phyloP scores from a whole-genome alignment of 1,140 invertebrate genomes.

The Drosophila parvula region DNA sequence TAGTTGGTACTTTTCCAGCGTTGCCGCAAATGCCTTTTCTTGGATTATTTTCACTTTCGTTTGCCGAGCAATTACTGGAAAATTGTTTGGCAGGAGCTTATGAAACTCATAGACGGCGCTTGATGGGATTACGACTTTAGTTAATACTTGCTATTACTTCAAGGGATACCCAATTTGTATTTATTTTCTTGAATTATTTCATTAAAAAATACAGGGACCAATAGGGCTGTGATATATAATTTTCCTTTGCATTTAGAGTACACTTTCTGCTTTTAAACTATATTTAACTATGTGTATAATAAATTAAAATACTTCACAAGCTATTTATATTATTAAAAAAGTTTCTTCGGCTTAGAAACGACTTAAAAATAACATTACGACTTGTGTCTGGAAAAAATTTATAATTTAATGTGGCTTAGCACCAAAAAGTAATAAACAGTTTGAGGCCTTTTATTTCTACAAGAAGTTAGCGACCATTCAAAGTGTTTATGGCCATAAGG shows the following conservation, averaged over 20 bases:
- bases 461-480: not conserved
- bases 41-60: constrained; percentile 72
- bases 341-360: not conserved
- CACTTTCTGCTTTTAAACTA: not conserved
- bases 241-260: not conserved
- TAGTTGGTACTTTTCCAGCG: constrained; percentile 53
- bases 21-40: constrained; percentile 26
- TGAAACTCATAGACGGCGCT: constrained; percentile 45
- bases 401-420: not conserved
- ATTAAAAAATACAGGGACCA: no score
- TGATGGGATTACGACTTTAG: constrained; percentile 23
- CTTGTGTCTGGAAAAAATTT: not conserved
- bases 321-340: not conserved
- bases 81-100: constrained; percentile 9
- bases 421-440: not conserved
- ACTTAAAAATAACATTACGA: no score
- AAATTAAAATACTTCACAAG: not conserved
- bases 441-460: not conserved
- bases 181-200: not conserved
- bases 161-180: not conserved
- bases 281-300: no score
- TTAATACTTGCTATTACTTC: not conserved
- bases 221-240: no score
- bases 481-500: not conserved
- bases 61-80: constrained; percentile 28